phyloP scores from a whole-genome alignment of 2,888 invertebrate species.

The Pristionchus arcanus region DNA sequence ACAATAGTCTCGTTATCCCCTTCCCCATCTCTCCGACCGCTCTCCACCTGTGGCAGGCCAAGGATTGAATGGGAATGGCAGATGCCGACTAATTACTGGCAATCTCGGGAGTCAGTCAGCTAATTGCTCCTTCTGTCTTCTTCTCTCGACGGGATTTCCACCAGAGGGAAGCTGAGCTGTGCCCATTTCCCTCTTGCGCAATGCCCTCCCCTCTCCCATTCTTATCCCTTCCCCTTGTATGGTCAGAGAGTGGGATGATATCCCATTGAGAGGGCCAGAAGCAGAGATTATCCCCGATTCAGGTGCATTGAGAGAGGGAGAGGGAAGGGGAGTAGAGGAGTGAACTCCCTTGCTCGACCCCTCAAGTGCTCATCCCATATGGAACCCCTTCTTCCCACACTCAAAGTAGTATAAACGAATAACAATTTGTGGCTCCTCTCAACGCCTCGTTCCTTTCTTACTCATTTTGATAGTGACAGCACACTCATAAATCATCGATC shows the following conservation, averaged over 20 bases:
- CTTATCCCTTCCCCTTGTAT: conserved; percentile 42
- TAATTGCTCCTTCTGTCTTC: conserved; percentile 46
- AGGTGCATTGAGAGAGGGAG: not conserved
- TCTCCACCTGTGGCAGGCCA: conserved; percentile 40
- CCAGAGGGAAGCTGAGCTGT: not conserved
- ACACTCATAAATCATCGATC: conserved; percentile 49
- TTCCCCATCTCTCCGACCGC: conserved; percentile 37
- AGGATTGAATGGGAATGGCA: conserved; percentile 45
- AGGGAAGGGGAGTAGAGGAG: not conserved
- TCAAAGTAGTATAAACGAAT: conserved; percentile 43
- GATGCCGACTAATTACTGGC: conserved; percentile 15
- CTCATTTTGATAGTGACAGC: conserved; percentile 28
- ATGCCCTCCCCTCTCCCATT: not conserved
- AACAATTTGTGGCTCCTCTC: conserved; percentile 42
- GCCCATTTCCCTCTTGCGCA: conserved; percentile 35
- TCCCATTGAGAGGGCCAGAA: conserved; percentile 43
- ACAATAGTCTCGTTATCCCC: not conserved
- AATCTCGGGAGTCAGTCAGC: not conserved
- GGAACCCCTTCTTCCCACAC: conserved; percentile 20
- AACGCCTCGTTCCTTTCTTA: conserved; percentile 29
- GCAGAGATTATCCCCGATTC: conserved; percentile 33
- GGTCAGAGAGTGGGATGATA: not conserved
- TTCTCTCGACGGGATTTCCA: not conserved
- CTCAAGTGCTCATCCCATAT: conserved; percentile 41
- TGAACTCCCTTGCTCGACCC: not conserved